Percentiles rank a stretch among this genome's conserved stretches.
Evolutionary conservation across 2,797 vertebrate genomes (phyloP).

Genomic region (Argentina silus): DNA sequence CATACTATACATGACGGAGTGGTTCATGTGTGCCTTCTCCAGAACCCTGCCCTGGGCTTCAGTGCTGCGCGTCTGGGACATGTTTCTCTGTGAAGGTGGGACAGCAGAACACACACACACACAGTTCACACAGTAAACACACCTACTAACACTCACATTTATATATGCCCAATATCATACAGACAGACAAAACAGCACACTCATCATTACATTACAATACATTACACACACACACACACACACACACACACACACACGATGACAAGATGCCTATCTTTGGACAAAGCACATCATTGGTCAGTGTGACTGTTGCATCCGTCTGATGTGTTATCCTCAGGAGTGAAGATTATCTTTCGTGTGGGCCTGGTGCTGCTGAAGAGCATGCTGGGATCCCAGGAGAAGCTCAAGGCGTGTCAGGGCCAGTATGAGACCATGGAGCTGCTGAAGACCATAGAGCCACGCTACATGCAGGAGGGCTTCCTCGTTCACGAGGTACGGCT

Average conservation of each 20-base stretch:
- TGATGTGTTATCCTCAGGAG: too few species aligned
- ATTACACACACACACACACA: background rate
- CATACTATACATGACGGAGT: slow-evolving; percentile 98
- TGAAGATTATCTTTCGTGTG: slow-evolving; percentile 97
- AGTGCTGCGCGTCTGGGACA: slow-evolving; percentile 96
- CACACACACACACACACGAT: too few species aligned
- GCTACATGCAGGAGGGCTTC: slow-evolving; percentile 93
- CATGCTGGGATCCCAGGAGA: slow-evolving; percentile 92
- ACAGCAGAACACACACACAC: background rate
- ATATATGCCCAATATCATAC: too few species aligned
- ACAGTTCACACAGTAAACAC: background rate
- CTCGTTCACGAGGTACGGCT: slow-evolving; percentile 88
- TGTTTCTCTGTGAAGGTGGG: slow-evolving; percentile 98
- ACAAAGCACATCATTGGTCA: background rate
- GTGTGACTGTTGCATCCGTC: background rate
- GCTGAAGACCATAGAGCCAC: slow-evolving; percentile 87
- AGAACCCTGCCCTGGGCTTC: slow-evolving; percentile 96
- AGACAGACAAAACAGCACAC: background rate
- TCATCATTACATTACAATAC: background rate
- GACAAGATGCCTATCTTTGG: background rate
- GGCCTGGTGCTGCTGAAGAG: slow-evolving; percentile 92
- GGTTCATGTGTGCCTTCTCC: slow-evolving; percentile 99
- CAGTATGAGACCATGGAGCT: slow-evolving; percentile 98
- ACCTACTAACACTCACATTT: background rate
- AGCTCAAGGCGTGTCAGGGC: slow-evolving; percentile 93